These are phyloP conservation scores for Caenorhabditis sp. DNA, from an alignment of 2,888 invertebrate species.

Conservation along the genomic window DNA sequence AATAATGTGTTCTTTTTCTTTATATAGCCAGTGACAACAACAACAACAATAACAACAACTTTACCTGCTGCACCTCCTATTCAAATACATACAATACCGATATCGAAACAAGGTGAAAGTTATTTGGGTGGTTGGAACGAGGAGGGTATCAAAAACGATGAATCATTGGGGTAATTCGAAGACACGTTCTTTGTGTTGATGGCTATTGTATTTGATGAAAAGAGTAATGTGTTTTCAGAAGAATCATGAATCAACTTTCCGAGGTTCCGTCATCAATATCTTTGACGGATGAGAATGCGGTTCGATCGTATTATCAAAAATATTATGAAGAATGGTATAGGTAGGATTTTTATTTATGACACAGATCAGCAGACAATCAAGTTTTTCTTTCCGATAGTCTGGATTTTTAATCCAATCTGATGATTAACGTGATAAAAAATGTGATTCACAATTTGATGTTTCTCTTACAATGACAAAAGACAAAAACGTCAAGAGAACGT, in stretches of 20 bases:
- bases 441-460: not conserved
- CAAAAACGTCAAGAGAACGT: too few species aligned
- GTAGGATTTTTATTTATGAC: conserved; percentile 10
- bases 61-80: not conserved
- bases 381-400: not conserved
- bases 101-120: conserved; percentile 28
- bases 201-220: not conserved
- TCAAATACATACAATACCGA: conserved; percentile 6
- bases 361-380: not conserved
- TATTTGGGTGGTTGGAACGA: conserved; percentile 45
- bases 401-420: too few species aligned
- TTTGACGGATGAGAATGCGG: conserved; percentile 21
- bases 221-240: conserved; percentile 8
- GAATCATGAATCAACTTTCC: conserved; percentile 23
- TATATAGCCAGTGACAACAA: not conserved
- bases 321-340: conserved; percentile 44
- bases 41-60: conserved; percentile 1
- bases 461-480: too few species aligned
- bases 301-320: conserved; percentile 33
- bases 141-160: conserved; percentile 4
- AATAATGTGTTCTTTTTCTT: not conserved
- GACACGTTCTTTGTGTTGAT: not conserved
- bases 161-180: not conserved
- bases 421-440: not conserved
- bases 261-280: conserved; percentile 15